Conservation (phyloP, 2,888 invertebrate genomes). For the Lepidocyrtoides sp. region DNA sequence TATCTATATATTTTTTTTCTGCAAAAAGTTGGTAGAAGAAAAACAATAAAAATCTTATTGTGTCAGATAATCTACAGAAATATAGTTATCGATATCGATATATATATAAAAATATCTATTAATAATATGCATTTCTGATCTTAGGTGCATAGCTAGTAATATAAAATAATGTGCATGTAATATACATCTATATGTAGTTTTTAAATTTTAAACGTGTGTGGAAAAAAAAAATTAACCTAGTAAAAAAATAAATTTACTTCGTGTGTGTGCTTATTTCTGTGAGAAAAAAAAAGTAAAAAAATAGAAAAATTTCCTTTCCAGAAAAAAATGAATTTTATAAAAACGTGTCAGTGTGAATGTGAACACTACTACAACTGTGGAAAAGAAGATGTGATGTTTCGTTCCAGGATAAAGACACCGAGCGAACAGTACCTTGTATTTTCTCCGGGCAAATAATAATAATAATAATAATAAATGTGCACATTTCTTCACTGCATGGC, state of each 20-base stretch:
- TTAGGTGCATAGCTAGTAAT: conserved; percentile 33
- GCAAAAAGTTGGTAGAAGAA: no score
- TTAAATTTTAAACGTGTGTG: conserved; percentile 43
- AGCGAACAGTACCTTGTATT: conserved; percentile 31
- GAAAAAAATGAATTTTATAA: neutral
- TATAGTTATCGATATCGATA: no score
- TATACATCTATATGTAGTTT: no score
- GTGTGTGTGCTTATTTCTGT: neutral
- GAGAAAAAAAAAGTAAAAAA: neutral
- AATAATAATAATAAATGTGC: no score
- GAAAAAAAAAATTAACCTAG: neutral
- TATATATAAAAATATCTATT: neutral
- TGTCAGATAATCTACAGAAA: no score
- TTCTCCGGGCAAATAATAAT: conserved; percentile 15
- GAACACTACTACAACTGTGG: neutral
- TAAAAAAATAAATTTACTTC: neutral
- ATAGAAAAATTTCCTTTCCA: neutral
- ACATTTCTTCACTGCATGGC: neutral
- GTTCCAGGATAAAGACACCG: neutral
- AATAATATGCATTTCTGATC: conserved; percentile 22
- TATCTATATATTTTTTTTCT: no score
- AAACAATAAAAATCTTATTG: neutral
- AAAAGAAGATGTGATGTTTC: neutral
- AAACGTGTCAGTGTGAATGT: neutral
- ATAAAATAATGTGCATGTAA: no score